Evolutionary conservation across 1,140 invertebrate species (phyloP).

Genomic region (Megathymus violae): DNA sequence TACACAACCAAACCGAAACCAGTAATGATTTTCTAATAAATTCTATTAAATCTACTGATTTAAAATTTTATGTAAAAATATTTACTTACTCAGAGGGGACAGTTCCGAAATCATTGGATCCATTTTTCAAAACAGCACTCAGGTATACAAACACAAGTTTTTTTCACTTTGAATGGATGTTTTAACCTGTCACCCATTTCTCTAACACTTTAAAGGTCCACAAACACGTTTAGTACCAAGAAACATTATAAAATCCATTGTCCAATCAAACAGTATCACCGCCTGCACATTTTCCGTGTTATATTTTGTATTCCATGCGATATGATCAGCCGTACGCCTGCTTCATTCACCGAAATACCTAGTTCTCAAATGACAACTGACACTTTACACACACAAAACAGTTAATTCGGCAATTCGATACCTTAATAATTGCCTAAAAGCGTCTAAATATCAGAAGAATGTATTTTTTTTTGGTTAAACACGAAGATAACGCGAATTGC

Average conservation of each 20-base stretch:
- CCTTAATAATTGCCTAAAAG: slow-evolving; percentile 1
- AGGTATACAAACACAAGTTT: slow-evolving; percentile 44
- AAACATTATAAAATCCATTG: slow-evolving; percentile 40
- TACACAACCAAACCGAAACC: background rate
- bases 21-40: background rate
- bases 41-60: background rate
- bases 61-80: slow-evolving; percentile 29
- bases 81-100: slow-evolving; percentile 68
- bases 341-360: slow-evolving; percentile 46
- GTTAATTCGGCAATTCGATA: slow-evolving; percentile 17
- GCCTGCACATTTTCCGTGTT: slow-evolving; percentile 52
- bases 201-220: slow-evolving; percentile 56
- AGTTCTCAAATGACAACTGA: slow-evolving; percentile 34
- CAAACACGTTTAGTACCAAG: slow-evolving; percentile 41
- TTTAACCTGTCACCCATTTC: slow-evolving; percentile 77
- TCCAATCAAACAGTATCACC: slow-evolving; percentile 41
- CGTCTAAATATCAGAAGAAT: slow-evolving; percentile 27
- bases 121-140: slow-evolving; percentile 55
- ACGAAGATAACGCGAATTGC: slow-evolving; percentile 46
- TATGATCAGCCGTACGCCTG: slow-evolving; percentile 41
- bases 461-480: slow-evolving; percentile 32
- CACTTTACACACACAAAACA: slow-evolving; percentile 23
- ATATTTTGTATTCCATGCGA: slow-evolving; percentile 41
- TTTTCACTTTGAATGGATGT: slow-evolving; percentile 74
- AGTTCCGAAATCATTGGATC: slow-evolving; percentile 69